A percentile compares a stretch with the other conserved stretches of the same genome.
These are phyloP conservation scores for Calephelis perditalis DNA, from an alignment of 2,888 invertebrate species.

Conservation along the genomic window DNA sequence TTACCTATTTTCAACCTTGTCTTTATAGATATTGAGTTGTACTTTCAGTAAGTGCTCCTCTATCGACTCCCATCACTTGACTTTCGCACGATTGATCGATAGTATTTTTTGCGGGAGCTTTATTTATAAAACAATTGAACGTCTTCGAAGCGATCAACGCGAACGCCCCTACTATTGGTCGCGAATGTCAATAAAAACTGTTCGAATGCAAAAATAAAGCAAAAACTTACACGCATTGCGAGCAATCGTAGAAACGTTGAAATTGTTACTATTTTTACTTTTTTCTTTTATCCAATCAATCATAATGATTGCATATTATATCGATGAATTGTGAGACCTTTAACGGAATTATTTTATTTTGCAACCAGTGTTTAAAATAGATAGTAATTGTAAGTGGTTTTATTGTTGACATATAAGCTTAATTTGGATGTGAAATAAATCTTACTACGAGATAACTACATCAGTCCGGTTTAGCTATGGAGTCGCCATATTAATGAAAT, in stretches of 20 bases:
- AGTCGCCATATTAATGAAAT: too few species aligned
- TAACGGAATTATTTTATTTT: slow-evolving; percentile 18
- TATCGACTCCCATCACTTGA: slow-evolving; percentile 64
- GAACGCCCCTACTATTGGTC: slow-evolving; percentile 59
- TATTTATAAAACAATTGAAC: slow-evolving; percentile 78
- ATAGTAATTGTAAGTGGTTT: slow-evolving; percentile 10
- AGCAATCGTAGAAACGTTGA: slow-evolving; percentile 33
- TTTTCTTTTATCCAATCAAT: slow-evolving; percentile 25
- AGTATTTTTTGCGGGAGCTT: slow-evolving; percentile 73
- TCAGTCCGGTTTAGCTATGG: too few species aligned
- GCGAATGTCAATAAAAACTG: slow-evolving; percentile 39
- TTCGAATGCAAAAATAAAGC: slow-evolving; percentile 34
- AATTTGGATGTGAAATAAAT: background rate
- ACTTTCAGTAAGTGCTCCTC: slow-evolving; percentile 34
- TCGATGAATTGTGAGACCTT: slow-evolving; percentile 24
- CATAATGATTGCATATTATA: slow-evolving; percentile 27
- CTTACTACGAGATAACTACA: background rate
- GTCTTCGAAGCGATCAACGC: slow-evolving; percentile 64
- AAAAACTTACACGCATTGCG: slow-evolving; percentile 32
- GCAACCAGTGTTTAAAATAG: slow-evolving; percentile 15
- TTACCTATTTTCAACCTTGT: slow-evolving; percentile 38
- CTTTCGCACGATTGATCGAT: slow-evolving; percentile 78
- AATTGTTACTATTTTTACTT: slow-evolving; percentile 30
- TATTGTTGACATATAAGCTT: background rate
- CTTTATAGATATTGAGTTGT: slow-evolving; percentile 34